phyloP scores from a whole-genome alignment of 2,888 invertebrate genomes.

The Pachydiplax longipennis region DNA sequence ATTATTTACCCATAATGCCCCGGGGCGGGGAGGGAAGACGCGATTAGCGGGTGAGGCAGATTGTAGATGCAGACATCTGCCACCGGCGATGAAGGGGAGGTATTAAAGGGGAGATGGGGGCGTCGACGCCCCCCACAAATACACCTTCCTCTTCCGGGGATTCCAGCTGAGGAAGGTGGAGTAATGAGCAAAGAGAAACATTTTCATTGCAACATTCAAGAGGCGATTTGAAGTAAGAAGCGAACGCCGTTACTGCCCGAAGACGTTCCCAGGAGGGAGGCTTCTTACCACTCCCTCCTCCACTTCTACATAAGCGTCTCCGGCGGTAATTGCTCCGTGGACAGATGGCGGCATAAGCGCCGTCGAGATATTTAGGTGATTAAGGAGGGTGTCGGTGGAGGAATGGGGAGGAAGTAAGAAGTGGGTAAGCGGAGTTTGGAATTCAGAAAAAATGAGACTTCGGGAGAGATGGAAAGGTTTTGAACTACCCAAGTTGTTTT shows the following conservation, averaged over 20 bases:
- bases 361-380: background rate
- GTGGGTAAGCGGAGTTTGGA: background rate
- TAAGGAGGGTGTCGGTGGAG: background rate
- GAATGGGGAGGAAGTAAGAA: background rate
- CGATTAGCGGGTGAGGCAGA: constrained; percentile 2
- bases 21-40: background rate
- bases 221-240: background rate
- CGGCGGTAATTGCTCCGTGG: constrained; percentile 11
- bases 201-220: background rate
- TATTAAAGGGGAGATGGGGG: background rate
- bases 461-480: background rate
- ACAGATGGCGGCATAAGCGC: constrained; percentile 26
- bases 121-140: background rate
- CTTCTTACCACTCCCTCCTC: background rate
- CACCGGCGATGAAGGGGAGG: background rate
- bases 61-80: constrained; percentile 9
- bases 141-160: background rate
- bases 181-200: background rate
- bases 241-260: background rate
- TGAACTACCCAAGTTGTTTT: background rate
- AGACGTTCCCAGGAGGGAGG: background rate
- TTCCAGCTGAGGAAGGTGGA: background rate
- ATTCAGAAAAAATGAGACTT: background rate
- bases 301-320: background rate
- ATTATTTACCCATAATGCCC: constrained; percentile 38